Conservation (phyloP, 2,888 invertebrate species). For the Herminia tarsipennalis region DNA sequence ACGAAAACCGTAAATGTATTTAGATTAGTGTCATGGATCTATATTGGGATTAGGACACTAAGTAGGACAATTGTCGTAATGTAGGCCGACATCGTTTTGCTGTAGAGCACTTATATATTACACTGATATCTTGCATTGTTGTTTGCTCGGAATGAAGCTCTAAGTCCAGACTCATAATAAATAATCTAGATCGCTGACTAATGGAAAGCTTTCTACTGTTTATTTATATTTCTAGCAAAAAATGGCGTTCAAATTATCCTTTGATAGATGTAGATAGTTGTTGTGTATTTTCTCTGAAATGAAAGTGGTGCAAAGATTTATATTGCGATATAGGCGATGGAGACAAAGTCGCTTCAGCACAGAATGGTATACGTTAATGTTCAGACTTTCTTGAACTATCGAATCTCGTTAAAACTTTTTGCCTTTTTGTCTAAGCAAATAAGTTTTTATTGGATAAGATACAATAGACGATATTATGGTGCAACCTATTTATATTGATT, state of each 20-base stretch:
- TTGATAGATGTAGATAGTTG: background rate
- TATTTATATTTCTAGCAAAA: no score
- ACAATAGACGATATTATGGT: slow-evolving; percentile 17
- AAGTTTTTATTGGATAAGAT: slow-evolving; percentile 32
- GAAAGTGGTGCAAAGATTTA: background rate
- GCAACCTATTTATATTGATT: slow-evolving; percentile 17
- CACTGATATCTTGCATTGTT: no score
- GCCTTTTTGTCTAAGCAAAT: slow-evolving; percentile 30
- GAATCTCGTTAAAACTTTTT: slow-evolving; percentile 43
- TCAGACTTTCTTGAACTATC: slow-evolving; percentile 24
- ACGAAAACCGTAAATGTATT: slow-evolving; percentile 9
- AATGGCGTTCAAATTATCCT: no score
- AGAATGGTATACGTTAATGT: slow-evolving; percentile 12
- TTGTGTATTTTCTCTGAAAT: background rate
- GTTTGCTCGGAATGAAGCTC: no score
- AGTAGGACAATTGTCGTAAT: slow-evolving; percentile 31
- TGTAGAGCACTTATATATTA: background rate
- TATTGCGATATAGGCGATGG: background rate
- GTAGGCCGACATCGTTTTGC: slow-evolving; percentile 13
- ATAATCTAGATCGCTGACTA: no score
- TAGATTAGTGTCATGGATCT: slow-evolving; percentile 31
- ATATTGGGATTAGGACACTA: slow-evolving; percentile 33
- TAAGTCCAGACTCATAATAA: no score
- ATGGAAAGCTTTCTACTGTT: no score
- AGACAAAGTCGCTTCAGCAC: slow-evolving; percentile 1